Base-by-base conservation (phyloP, 2,888 invertebrate genomes). In the Therioaphis trifolii region DNA sequence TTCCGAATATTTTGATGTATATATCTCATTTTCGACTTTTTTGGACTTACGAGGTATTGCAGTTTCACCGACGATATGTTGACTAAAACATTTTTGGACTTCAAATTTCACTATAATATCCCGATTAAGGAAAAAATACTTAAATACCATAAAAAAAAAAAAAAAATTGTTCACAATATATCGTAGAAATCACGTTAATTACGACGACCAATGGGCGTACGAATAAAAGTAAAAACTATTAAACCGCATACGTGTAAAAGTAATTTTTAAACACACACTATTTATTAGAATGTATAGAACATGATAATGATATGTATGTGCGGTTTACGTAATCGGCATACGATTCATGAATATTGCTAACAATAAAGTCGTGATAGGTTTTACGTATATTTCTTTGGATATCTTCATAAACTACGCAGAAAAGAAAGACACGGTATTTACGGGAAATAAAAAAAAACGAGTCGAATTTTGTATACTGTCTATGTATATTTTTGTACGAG, bases 241-340 rank as follows among this genome's bases (percentile, higher is more conserved):
- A 63, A 76, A 29, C 40, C 7, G 61, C 63, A 61, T 24, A 55
- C 15, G n/a, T 21, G 40, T 68, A 75, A 77, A 77, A 66, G 35
- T 66, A 63, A 63, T 77, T 77, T 77, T 63, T 49, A 49, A 63
- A 49, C 29, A 63, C 27, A 49, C 27, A 68, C 12, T 12, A 61
- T 75, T 43, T 75, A 75, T 43, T 43, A 75, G 58, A 75, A 75
- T 74, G 74, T 40, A 15, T 15, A 35, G 40, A 0, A 9, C 14
- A 35, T 5, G 29, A 35, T 66, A 66, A 66, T n/a, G 40, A 66
- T 21, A 55, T n/a, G 40, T 66, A 66, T n/a, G 7, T 35, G 9
- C 21, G 21, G 40, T 55, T 74, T 74, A 74, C 74, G 55, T 55
- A 74, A 74, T 55, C 55, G 15, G 40, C 40, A 18, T 52, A 74